Evolutionary conservation across 2,888 invertebrate species (phyloP), one percentile per base, ranked within the genome.

Genomic region (Rhamphomyia laevipes): DNA sequence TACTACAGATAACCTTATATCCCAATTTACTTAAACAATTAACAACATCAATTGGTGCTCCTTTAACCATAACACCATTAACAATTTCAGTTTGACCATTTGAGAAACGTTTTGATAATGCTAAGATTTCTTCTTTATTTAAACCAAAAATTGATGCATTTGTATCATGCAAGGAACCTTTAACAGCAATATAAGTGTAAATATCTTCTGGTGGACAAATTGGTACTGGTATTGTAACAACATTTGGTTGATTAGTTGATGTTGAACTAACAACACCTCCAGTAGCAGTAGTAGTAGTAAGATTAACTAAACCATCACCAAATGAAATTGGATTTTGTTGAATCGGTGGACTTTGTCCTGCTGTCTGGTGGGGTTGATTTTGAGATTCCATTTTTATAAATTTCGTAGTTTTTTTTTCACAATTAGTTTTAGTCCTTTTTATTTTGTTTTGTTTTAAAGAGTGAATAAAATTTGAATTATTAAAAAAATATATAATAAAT

Each of bases 71-170:
- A 57, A 84, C 69, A 53, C 87, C 87, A 70, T 88, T 87, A 42
- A 85, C 76, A 55, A 85, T 80, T 52, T 74, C 71, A 48, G 72
- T 69, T 51, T 76, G 75, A 55, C 80, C 75, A 63, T 76, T 79
- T 48, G 80, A 77, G 64, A 80, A 86, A 60, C 83, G 81, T 65
- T 82, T 81, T 30, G 76, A 73, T 43, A 89, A 65, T 2, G 86
- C 87, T 61, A 75, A 74, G 43, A 77, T 69, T 72, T 88, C 89
- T 53, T 81, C 81, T 46, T 74, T 70, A 60, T 78, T 80, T 56
- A 88, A 70, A 49, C 88, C 89, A 73, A 88, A 89, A 33, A 84
- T 82, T 53, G 81, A 76, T 67, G 82, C 81, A 62, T 86, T 84
- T 55, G 71, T 68, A 54, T 86, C 80, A 73, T 86, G 82, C 51